phyloP scores from a whole-genome alignment of 2,797 vertebrate species.

The Scolopax bukidnonensis region DNA sequence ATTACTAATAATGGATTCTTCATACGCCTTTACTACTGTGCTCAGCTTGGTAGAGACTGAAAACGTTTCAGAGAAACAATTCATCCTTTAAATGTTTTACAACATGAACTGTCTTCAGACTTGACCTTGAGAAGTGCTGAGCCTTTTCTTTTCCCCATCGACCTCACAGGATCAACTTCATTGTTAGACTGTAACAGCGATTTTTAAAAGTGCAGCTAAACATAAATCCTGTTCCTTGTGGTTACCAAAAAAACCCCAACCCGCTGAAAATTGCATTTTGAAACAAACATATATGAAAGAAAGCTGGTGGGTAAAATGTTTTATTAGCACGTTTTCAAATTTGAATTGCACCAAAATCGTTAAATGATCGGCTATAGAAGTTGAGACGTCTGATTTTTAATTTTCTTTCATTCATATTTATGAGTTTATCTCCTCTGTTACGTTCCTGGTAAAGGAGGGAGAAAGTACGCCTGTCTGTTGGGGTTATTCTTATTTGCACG shows the following conservation, averaged over 20 bases:
- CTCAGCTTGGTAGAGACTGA: neutral
- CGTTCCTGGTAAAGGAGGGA: neutral
- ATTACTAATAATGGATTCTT: neutral
- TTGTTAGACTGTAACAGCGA: neutral
- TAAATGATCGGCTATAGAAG: neutral
- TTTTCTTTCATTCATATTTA: neutral
- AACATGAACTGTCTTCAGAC: neutral
- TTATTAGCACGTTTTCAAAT: neutral
- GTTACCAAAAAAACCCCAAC: neutral
- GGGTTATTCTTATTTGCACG: neutral
- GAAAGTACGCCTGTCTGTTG: neutral
- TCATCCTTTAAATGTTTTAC: neutral
- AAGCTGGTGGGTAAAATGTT: neutral
- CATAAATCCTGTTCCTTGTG: neutral
- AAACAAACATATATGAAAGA: neutral
- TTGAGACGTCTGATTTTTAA: neutral
- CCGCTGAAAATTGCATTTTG: neutral
- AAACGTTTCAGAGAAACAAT: neutral
- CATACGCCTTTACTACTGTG: neutral
- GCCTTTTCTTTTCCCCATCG: neutral
- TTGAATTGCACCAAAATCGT: neutral
- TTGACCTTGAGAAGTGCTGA: constrained; percentile 14
- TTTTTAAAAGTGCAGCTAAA: neutral
- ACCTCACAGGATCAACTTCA: neutral
- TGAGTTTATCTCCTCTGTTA: neutral